Base-by-base conservation (phyloP, 92 coral and sea anemone genomes). In the Epizoanthus scotinus region DNA sequence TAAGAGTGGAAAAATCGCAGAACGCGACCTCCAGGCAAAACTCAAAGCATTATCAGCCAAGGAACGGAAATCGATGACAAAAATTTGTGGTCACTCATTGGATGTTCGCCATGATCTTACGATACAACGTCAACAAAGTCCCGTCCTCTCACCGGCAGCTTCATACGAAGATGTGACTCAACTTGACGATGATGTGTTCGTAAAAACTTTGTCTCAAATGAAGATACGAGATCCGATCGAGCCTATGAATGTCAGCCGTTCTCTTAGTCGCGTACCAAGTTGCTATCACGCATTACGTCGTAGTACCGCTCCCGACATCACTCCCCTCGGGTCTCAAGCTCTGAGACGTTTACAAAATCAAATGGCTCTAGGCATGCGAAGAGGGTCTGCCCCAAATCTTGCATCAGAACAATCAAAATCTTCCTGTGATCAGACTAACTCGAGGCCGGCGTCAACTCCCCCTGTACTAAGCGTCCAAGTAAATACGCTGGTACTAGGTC, bases 11-110 rank as follows among this genome's bases (percentile, higher is more conserved):
- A 89, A 89, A 15, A 26, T 87, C 47, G 97, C 97, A 4, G 97
- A 92, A 22, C 88, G 88, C 36, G 97, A 92, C 47, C 86, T 92
- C 2, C 91, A 90, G 40, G 86, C 82, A 63, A 92, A 92, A 71
- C 83, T 92, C 64, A 90, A 87, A 77, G 88, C 83, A 18, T 47
- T 92, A 8, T 81, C 83, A 36, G 85, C 75, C 8, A 87, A 82
- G 74, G 94, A 92, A 31, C 94, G 85, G 25, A 92, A 92, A 73
- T 61, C 94, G 2, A 84, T 92, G 88, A 86, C 85, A 21, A 85
- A 82, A 68, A 71, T 92, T 27, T 79, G 89, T 57, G 81, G 85
- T 21, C 78, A 89, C 31, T 87, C 97, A 3, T 50, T 90, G 42
- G 94, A 92, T 14, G 88, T 89, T 17, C 89, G 87, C 19, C 74